Evolutionary conservation across 1,140 invertebrate genomes (phyloP).

Genomic region (Orussus abietinus): DNA sequence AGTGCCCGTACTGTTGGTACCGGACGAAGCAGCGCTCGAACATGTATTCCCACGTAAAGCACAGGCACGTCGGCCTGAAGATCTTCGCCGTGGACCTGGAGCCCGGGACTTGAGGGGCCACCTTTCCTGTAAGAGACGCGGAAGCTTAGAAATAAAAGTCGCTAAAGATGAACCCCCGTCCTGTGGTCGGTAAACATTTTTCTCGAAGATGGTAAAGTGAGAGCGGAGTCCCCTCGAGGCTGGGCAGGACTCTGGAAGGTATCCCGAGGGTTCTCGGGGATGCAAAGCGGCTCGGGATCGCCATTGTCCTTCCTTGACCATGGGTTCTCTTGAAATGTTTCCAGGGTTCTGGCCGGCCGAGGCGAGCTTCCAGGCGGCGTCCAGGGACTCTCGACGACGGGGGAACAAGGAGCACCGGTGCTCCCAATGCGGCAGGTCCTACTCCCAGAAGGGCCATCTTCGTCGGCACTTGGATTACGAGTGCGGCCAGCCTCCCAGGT

Average conservation of each 20-base stretch:
- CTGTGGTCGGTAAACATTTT: no score
- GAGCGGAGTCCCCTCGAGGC: no score
- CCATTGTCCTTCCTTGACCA: constrained; percentile 3
- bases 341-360: neutral
- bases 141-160: no score
- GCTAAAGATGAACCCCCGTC: no score
- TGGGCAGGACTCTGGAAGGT: no score
- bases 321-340: neutral
- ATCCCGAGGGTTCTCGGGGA: no score
- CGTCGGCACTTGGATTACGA: constrained; percentile 39
- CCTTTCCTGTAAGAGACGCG: no score
- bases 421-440: constrained; percentile 38
- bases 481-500: constrained; percentile 37
- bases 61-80: neutral
- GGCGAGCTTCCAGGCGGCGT: no score
- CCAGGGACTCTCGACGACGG: constrained; percentile 27
- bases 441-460: constrained; percentile 32
- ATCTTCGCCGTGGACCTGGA: constrained; percentile 5
- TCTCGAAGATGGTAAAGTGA: no score
- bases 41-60: constrained; percentile 50
- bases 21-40: constrained; percentile 55
- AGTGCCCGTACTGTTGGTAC: constrained; percentile 57
- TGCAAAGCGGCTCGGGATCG: no score
- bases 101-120: no score
- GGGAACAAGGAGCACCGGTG: constrained; percentile 18